Base-by-base conservation (phyloP, 2,113 vertebrate species). In the Cyprinodon variegatus region DNA sequence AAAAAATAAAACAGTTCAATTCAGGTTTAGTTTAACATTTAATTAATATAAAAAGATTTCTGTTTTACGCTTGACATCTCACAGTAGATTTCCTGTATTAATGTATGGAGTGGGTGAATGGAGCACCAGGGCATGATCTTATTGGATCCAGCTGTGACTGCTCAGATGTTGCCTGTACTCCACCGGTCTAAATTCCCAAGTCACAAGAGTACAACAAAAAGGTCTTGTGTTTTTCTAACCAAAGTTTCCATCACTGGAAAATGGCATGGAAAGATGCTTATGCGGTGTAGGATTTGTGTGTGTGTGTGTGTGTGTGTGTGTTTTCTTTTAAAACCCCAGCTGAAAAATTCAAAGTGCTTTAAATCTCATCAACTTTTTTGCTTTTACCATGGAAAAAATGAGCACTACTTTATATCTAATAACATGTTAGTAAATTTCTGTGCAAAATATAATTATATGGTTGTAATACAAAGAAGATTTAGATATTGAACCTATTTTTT, bases 111-210 rank as follows among this genome's bases (percentile, higher is more conserved):
- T 85, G 72, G 62, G 67, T 87, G 87, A 91, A 84, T 81, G 88
- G 53, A 80, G 70, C 62, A 68, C 73, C 41, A 39, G 74, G 81
- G 68, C 69, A 71, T 17, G 71, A 50, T 57, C 74, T 90, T 84
- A 90, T 85, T 91, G 77, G 81, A 77, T 74, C 88, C 90, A 92
- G 92, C 90, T 93, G 88, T 84, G 61, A 45, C 53, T 72, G 76
- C 68, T 78, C 75, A 78, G 71, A 88, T 79, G 83, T 60, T 66
- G 82, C 59, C 68, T 61, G 74, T 74, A 68, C 75, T 92, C 86
- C 82, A 78, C 75, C 82, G 77, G 81, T 69, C 67, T 43, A 76
- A 77, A 84, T 84, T 91, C 86, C 78, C 38, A 38, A 83, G 76
- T 77, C 80, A 84, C 61, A 61, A 63, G 61, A 81, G 76, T 74